Evolutionary conservation across 2,113 vertebrate species (phyloP).

Genomic region (Paradoxurus hermaphroditus): DNA sequence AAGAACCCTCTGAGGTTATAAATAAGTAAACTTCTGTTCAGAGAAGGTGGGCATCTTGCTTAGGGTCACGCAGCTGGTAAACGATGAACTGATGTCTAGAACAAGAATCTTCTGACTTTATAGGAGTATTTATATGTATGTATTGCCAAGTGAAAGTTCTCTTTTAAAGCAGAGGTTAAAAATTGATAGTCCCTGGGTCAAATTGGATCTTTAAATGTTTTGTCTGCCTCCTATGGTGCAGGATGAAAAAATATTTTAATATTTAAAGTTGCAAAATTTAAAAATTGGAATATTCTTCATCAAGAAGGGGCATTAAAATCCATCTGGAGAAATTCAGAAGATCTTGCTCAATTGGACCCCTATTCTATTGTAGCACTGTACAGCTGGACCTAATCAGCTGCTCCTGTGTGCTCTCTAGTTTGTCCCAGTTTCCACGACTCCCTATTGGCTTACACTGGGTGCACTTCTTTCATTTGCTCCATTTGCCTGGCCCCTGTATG

Average conservation of each 20-base stretch:
- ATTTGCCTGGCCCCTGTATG: not conserved
- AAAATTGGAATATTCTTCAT: not conserved
- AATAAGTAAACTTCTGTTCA: not conserved
- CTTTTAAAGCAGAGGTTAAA: not conserved
- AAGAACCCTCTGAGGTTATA: not conserved
- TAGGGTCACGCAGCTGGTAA: not conserved
- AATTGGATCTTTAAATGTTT: not conserved
- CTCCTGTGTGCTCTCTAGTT: not conserved
- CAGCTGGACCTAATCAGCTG: not conserved
- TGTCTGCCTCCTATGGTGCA: not conserved
- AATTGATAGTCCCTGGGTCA: not conserved
- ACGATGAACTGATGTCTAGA: not conserved
- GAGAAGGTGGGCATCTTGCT: not conserved
- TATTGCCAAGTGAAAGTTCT: not conserved
- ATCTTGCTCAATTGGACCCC: not conserved
- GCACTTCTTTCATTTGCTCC: not conserved
- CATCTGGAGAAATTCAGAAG: not conserved
- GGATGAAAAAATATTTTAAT: not conserved
- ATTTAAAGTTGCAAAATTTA: not conserved
- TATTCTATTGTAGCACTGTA: not conserved
- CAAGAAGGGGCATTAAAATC: not conserved
- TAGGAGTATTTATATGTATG: not conserved
- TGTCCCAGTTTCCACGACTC: not conserved
- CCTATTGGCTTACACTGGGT: not conserved
- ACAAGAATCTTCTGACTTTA: not conserved